Percentiles rank a stretch among this genome's conserved stretches.
These are phyloP conservation scores for Acanthiza pusilla DNA, from an alignment of 2,797 vertebrate genomes.

Conservation along the genomic window DNA sequence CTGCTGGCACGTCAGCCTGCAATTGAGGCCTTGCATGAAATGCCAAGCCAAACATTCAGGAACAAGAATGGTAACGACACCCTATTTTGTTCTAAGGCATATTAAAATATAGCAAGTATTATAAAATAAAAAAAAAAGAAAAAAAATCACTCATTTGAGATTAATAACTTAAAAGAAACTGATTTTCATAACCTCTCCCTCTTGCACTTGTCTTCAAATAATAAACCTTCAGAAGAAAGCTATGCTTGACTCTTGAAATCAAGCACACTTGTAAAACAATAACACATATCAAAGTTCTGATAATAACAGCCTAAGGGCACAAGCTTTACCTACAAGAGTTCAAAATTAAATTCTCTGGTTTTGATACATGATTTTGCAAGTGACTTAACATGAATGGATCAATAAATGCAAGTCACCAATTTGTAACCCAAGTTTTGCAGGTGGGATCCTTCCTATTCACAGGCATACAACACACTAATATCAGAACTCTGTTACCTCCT, in stretches of 20 bases:
- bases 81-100: constrained; percentile 52
- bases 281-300: not conserved
- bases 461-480: accelerated
- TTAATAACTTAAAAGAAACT: constrained; percentile 12
- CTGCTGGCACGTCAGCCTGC: constrained; percentile 54
- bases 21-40: constrained; percentile 54
- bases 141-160: not conserved
- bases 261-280: not conserved
- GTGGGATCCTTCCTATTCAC: not conserved
- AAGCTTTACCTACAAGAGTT: not conserved
- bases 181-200: not conserved
- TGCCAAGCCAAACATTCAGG: constrained; percentile 67
- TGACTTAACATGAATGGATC: not conserved
- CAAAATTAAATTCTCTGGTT: not conserved
- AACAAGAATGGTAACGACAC: constrained; percentile 64
- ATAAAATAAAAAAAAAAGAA: not conserved
- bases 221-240: not conserved
- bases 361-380: not conserved
- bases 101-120: constrained; percentile 48
- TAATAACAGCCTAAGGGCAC: not conserved
- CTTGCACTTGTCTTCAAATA: constrained; percentile 19
- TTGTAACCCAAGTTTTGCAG: not conserved
- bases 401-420: not conserved
- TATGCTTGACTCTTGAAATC: not conserved
- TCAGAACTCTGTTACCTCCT: not conserved